Evolutionary conservation across 2,113 vertebrate genomes (phyloP).

Genomic region (Benitochromis conjunctus): DNA sequence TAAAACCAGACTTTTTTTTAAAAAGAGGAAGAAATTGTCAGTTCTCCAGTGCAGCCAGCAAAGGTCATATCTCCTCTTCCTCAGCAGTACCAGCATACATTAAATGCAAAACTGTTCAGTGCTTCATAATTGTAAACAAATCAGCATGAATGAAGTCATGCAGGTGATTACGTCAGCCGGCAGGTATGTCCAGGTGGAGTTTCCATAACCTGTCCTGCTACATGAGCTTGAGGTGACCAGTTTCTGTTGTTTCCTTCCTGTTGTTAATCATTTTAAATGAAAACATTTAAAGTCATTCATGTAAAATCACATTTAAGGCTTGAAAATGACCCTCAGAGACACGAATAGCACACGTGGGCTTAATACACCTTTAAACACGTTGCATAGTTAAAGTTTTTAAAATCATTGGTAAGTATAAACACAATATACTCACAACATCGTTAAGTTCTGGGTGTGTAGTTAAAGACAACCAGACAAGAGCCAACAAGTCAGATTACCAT

Average conservation of each 20-base stretch:
- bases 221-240: accelerated
- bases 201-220: accelerated
- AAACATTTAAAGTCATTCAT: not conserved
- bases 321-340: not conserved
- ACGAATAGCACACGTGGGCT: not conserved
- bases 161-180: not conserved
- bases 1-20: not conserved
- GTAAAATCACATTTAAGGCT: not conserved
- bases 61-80: not conserved
- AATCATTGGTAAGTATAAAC: not conserved
- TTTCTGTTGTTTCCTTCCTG: not conserved
- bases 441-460: not conserved
- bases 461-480: not conserved
- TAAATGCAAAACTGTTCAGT: not conserved
- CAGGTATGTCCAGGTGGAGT: not conserved
- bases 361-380: not conserved
- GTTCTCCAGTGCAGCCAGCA: not conserved
- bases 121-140: not conserved
- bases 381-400: not conserved
- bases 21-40: not conserved
- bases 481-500: accelerated
- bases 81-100: not conserved
- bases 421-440: not conserved
- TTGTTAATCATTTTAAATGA: not conserved
- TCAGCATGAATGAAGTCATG: not conserved